phyloP scores from a whole-genome alignment of 2,888 invertebrate genomes.

The Diaprepes abbreviatus region DNA sequence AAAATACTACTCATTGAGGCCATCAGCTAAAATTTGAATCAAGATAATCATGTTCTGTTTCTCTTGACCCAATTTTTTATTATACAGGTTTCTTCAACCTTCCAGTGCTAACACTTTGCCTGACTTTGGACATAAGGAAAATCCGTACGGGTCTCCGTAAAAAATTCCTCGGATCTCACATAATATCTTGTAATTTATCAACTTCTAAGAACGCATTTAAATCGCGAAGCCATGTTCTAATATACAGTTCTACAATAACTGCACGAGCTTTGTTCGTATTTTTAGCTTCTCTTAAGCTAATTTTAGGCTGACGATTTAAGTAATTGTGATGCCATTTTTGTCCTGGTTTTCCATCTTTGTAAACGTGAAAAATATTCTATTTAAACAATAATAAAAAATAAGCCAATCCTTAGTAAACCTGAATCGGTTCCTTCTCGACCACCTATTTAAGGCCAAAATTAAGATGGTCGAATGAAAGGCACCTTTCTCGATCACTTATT shows the following conservation, averaged over 20 bases:
- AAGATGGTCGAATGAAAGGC: too few relatives aligned
- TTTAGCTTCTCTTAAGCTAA: constrained; percentile 47
- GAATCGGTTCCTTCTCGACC: too few relatives aligned
- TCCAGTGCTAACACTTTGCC: constrained; percentile 44
- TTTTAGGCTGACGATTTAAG: constrained; percentile 55
- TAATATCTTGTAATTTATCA: constrained; percentile 25
- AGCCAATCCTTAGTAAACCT: too few relatives aligned
- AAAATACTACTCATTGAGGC: constrained; percentile 45
- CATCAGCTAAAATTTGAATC: constrained; percentile 37
- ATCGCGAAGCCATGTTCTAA: constrained; percentile 34
- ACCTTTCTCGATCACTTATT: too few relatives aligned
- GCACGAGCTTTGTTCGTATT: constrained; percentile 44
- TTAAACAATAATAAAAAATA: too few relatives aligned
- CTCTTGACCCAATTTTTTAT: constrained; percentile 31
- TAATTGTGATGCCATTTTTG: constrained; percentile 57
- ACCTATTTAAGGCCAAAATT: too few relatives aligned
- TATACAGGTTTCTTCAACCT: constrained; percentile 29
- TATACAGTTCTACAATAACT: constrained; percentile 25
- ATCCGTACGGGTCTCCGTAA: constrained; percentile 39
- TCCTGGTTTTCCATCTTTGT: constrained; percentile 39
- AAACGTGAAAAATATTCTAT: too few relatives aligned
- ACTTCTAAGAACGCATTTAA: constrained; percentile 20
- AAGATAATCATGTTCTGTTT: constrained; percentile 47
- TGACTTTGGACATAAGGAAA: constrained; percentile 38
- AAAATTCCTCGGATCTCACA: constrained; percentile 40